Evolutionary conservation across 2,113 vertebrate species (phyloP).

Genomic region (Ictalurus furcatus): DNA sequence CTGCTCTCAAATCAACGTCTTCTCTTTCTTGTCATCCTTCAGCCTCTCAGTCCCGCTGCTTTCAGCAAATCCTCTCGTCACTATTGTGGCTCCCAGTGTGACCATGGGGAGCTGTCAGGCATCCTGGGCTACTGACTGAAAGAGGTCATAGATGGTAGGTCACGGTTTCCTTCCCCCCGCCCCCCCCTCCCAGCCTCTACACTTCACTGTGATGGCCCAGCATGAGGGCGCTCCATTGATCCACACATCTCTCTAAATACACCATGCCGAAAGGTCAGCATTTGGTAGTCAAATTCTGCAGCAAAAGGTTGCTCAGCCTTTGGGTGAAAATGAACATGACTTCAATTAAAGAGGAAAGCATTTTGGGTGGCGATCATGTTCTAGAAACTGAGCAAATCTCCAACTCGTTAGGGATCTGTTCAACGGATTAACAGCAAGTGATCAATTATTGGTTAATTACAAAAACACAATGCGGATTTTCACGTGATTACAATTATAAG

Average conservation of each 20-base stretch:
- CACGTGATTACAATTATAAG: neutral
- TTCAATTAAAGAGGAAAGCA: conserved; percentile 28
- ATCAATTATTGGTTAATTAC: neutral
- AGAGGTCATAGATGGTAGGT: conserved; percentile 40
- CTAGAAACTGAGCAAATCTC: neutral
- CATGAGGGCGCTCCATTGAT: conserved; percentile 52
- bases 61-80: conserved; percentile 26
- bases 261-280: conserved; percentile 52
- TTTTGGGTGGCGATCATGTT: neutral
- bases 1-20: conserved; percentile 5
- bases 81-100: conserved; percentile 20
- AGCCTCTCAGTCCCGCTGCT: neutral
- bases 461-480: neutral
- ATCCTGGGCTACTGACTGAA: conserved; percentile 41
- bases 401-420: too few species aligned
- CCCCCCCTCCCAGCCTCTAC: neutral
- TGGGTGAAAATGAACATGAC: conserved; percentile 51
- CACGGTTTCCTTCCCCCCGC: conserved; percentile 5
- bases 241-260: conserved; percentile 51
- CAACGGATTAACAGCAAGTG: neutral
- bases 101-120: conserved; percentile 42
- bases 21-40: conserved; percentile 34
- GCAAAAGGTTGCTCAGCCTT: conserved; percentile 48
- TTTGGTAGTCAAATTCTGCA: conserved; percentile 57
- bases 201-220: conserved; percentile 44